These are phyloP conservation scores for Callithrix jacchus DNA, from an alignment of 2,113 vertebrate species.

Conservation along the genomic window DNA sequence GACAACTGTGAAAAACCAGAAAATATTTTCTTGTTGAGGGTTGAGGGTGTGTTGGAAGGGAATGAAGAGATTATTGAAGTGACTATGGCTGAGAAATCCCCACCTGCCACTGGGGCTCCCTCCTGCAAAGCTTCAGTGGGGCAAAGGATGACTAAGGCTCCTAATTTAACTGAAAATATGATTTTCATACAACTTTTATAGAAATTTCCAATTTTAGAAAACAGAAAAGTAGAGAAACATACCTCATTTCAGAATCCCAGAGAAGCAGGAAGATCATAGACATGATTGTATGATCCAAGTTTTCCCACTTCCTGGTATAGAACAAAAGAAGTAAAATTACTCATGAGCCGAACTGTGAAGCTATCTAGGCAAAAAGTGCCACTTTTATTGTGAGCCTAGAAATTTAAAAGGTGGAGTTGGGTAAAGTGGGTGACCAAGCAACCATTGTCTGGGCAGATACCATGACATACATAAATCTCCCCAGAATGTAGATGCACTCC, in stretches of 20 bases:
- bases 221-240: background rate
- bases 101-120: fast-evolving
- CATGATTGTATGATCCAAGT: background rate
- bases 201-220: background rate
- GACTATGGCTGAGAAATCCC: background rate
- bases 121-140: background rate
- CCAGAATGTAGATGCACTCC: background rate
- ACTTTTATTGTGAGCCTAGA: too few species aligned
- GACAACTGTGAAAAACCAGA: background rate
- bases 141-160: background rate
- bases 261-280: background rate
- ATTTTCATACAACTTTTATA: background rate
- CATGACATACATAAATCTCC: background rate
- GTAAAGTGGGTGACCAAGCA: background rate
- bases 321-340: too few species aligned
- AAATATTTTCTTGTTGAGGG: background rate
- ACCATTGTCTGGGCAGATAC: background rate
- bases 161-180: background rate
- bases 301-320: too few species aligned
- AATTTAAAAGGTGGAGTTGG: too few species aligned
- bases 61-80: background rate
- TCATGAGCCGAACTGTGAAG: too few species aligned
- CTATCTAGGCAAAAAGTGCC: too few species aligned
- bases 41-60: background rate
- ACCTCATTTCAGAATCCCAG: background rate